These are phyloP conservation scores for Bubo bubo DNA, from an alignment of 2,113 vertebrate species.

Conservation along the genomic window DNA sequence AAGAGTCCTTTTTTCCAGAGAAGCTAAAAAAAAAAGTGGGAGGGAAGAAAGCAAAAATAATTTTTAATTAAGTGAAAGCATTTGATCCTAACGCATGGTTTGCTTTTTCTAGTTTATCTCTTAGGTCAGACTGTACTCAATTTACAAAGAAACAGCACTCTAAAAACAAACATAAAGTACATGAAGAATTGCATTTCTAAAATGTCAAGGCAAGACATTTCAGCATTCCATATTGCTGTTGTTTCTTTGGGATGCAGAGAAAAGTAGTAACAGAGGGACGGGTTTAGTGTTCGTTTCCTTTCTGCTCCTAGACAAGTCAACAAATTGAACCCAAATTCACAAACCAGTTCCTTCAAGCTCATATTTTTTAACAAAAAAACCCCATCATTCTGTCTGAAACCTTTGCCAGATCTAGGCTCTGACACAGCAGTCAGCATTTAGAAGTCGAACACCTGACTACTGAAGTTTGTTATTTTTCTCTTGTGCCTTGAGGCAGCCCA, in stretches of 20 bases:
- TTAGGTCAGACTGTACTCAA: not conserved
- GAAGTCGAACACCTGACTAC: not conserved
- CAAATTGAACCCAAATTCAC: not conserved
- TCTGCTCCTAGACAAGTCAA: not conserved
- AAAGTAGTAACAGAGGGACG: not conserved
- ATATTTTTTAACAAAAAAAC: not conserved
- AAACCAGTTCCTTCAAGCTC: not conserved
- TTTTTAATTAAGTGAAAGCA: not conserved
- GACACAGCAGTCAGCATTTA: not conserved
- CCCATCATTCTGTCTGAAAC: not conserved
- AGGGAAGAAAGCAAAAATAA: not conserved
- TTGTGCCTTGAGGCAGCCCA: not conserved
- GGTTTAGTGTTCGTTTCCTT: not conserved
- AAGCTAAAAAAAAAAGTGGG: not conserved
- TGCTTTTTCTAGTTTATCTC: constrained; percentile 12
- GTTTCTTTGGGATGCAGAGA: not conserved
- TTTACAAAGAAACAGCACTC: not conserved
- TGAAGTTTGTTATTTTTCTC: not conserved
- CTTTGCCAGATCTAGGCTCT: not conserved
- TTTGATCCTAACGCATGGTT: not conserved
- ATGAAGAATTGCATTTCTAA: not conserved
- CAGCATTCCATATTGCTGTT: not conserved
- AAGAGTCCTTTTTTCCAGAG: not conserved
- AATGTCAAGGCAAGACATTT: not conserved
- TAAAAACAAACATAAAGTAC: constrained; percentile 1